Conservation (phyloP, 2,888 invertebrate genomes). For the Ophion ellenae region DNA sequence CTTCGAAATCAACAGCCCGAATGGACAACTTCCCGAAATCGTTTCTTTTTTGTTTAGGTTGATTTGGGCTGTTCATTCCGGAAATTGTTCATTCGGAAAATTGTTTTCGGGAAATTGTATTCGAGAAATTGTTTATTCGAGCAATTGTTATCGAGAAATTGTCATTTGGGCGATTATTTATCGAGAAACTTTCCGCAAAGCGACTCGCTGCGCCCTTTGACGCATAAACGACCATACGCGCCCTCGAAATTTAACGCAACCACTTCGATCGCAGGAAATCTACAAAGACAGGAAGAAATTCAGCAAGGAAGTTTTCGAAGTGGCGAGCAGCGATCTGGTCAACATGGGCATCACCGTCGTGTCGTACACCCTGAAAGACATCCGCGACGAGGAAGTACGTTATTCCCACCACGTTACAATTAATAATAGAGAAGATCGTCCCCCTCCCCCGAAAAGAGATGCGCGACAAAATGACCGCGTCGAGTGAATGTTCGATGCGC, state of each 20-base stretch:
- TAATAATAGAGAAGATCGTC: conserved; percentile 3
- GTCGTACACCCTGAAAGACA: conserved; percentile 97
- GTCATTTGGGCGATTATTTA: too few relatives aligned
- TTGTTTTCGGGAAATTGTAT: too few relatives aligned
- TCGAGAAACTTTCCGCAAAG: too few relatives aligned
- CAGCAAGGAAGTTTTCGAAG: conserved; percentile 97
- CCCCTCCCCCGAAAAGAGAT: not conserved
- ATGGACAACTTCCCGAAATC: too few relatives aligned
- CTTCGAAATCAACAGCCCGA: too few relatives aligned
- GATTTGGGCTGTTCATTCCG: too few relatives aligned
- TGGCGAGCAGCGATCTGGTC: conserved; percentile 96
- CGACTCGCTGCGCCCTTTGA: too few relatives aligned
- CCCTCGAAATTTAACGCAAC: not conserved
- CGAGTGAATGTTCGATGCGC: conserved; percentile 56
- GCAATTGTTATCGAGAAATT: too few relatives aligned
- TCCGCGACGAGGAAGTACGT: conserved; percentile 96
- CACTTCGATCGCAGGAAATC: conserved; percentile 87
- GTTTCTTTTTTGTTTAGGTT: too few relatives aligned
- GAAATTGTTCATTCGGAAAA: too few relatives aligned
- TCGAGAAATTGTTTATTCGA: too few relatives aligned
- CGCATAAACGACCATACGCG: too few relatives aligned
- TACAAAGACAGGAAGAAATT: conserved; percentile 98
- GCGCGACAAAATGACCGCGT: not conserved
- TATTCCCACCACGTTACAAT: conserved; percentile 18
- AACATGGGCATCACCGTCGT: conserved; percentile 99